Percentiles rank a stretch among this genome's conserved stretches.
Evolutionary conservation across 1,140 invertebrate genomes (phyloP).

Genomic region (Ips nitidus): DNA sequence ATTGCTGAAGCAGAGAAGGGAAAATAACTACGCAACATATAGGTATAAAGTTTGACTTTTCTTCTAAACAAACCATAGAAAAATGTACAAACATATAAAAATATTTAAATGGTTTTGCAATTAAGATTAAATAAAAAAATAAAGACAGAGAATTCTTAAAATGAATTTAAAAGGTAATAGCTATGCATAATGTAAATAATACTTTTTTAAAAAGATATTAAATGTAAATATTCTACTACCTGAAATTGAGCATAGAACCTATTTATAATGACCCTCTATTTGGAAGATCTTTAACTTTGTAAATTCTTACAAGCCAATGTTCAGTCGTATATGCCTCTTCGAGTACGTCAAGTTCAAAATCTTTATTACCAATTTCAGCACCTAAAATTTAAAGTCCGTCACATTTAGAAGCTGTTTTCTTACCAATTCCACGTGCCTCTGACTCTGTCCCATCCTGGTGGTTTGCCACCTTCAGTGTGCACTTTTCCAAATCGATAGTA

Average conservation of each 20-base stretch:
- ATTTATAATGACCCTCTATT: slow-evolving; percentile 65
- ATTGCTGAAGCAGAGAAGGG: no score
- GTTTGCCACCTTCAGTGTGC: slow-evolving; percentile 90
- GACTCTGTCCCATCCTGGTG: slow-evolving; percentile 88
- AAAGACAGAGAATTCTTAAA: background rate
- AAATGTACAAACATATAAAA: background rate
- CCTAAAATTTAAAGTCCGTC: slow-evolving; percentile 44
- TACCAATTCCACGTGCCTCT: slow-evolving; percentile 53
- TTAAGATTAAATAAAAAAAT: background rate
- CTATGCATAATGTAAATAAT: background rate
- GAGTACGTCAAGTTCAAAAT: slow-evolving; percentile 88
- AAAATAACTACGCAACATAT: no score
- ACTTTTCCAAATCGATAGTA: slow-evolving; percentile 93
- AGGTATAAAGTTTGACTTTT: no score
- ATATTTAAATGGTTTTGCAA: background rate
- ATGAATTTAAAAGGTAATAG: background rate
- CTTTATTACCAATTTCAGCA: slow-evolving; percentile 93
- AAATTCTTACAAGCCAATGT: slow-evolving; percentile 94
- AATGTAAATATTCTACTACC: background rate
- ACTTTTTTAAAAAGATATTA: background rate
- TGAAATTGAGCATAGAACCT: background rate
- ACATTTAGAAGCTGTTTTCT: background rate
- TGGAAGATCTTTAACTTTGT: slow-evolving; percentile 88
- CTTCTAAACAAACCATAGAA: background rate
- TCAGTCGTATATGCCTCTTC: slow-evolving; percentile 96